Conservation (phyloP, 1,140 invertebrate genomes). For the Myzus persicae region DNA sequence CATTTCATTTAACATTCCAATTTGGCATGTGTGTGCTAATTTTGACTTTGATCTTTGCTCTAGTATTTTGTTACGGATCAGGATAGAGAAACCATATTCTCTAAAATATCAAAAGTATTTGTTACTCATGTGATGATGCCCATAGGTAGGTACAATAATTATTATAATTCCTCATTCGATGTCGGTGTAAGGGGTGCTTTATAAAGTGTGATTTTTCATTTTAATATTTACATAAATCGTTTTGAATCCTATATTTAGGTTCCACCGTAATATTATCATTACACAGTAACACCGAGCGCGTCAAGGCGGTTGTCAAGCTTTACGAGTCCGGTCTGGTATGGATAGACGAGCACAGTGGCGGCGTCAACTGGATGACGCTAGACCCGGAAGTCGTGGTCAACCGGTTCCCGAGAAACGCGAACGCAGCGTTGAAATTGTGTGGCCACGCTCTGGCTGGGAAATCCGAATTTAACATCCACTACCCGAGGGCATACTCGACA, state of each 20-base stretch:
- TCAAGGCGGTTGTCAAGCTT: neutral
- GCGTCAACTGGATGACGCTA: neutral
- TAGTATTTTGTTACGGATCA: too few relatives aligned
- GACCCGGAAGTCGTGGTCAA: neutral
- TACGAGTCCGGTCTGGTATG: constrained; percentile 14
- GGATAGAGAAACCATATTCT: too few relatives aligned
- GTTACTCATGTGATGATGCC: too few relatives aligned
- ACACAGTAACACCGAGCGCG: neutral
- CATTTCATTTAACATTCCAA: too few relatives aligned
- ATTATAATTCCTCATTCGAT: neutral
- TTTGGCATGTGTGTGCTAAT: too few relatives aligned
- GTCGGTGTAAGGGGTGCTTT: neutral
- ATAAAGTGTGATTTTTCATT: neutral
- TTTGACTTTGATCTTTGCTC: too few relatives aligned
- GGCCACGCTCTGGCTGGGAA: neutral
- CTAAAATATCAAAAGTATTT: too few relatives aligned
- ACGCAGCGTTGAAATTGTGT: neutral
- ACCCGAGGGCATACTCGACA: neutral
- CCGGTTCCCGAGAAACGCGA: neutral
- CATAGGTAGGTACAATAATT: too few relatives aligned
- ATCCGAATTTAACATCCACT: neutral
- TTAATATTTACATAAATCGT: neutral
- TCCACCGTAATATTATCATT: neutral
- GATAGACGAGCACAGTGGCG: neutral
- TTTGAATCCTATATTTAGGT: neutral